phyloP scores from a whole-genome alignment of 1,140 invertebrate species.

The Danaus melanippus region DNA sequence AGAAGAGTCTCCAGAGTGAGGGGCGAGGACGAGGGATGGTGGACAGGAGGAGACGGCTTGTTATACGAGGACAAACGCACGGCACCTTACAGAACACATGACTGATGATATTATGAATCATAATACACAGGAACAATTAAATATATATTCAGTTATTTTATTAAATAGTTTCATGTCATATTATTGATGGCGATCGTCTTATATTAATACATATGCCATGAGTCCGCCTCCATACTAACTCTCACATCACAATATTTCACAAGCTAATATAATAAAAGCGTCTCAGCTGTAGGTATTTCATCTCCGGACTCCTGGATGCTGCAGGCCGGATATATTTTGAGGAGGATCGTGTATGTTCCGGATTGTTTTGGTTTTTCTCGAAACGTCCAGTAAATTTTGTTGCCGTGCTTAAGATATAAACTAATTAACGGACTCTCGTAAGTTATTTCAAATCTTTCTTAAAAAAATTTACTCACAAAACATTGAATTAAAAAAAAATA shows the following conservation, averaged over 20 bases:
- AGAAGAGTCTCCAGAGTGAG: too few species aligned
- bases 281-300: slow-evolving; percentile 21
- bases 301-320: not conserved
- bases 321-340: too few species aligned
- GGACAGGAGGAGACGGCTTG: too few species aligned
- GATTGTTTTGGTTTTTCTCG: not conserved
- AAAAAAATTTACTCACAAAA: not conserved
- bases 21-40: too few species aligned
- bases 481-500: not conserved
- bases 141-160: too few species aligned
- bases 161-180: too few species aligned
- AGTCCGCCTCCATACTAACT: slow-evolving; percentile 23
- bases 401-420: not conserved
- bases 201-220: not conserved
- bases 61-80: too few species aligned
- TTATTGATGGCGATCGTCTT: too few species aligned
- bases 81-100: too few species aligned
- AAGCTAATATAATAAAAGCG: slow-evolving; percentile 53
- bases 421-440: not conserved
- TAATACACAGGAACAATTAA: too few species aligned
- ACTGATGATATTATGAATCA: too few species aligned
- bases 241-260: slow-evolving; percentile 48
- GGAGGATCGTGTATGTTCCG: not conserved
- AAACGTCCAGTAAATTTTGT: not conserved
- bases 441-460: not conserved